phyloP scores from a whole-genome alignment of 2,888 invertebrate species.

The Galeopsomyia nigrocyanea region DNA sequence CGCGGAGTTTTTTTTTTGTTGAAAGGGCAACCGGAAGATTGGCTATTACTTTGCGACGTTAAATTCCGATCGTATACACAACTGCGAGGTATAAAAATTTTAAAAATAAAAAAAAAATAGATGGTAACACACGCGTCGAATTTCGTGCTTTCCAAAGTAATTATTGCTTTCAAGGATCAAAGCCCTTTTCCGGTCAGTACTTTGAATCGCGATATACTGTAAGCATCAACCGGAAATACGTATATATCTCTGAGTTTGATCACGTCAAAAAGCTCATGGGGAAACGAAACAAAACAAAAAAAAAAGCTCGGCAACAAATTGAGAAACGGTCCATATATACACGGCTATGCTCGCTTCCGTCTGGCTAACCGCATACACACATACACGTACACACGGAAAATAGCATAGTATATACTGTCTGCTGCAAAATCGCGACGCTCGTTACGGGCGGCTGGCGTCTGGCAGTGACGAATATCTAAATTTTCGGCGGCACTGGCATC shows the following conservation, averaged over 20 bases:
- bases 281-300: slow-evolving; percentile 9
- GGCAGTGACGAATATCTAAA: slow-evolving; percentile 59
- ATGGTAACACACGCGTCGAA: too few species aligned
- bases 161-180: too few species aligned
- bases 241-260: neutral
- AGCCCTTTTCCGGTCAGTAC: too few species aligned
- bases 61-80: neutral
- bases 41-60: neutral
- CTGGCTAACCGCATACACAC: too few species aligned
- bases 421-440: slow-evolving; percentile 40
- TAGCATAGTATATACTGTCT: neutral
- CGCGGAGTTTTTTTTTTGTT: neutral
- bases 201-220: too few species aligned
- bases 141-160: too few species aligned
- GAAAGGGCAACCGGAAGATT: neutral
- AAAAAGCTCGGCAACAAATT: slow-evolving; percentile 6
- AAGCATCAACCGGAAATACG: neutral
- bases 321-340: slow-evolving; percentile 3
- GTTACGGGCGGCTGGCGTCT: slow-evolving; percentile 49
- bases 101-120: too few species aligned
- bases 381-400: neutral
- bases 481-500: slow-evolving; percentile 42
- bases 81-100: too few species aligned
- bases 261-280: too few species aligned
- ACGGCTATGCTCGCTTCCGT: neutral